Percentiles rank a stretch among this genome's conserved stretches.
These are phyloP conservation scores for Polypedilum pembai DNA, from an alignment of 1,140 invertebrate genomes.

Conservation along the genomic window DNA sequence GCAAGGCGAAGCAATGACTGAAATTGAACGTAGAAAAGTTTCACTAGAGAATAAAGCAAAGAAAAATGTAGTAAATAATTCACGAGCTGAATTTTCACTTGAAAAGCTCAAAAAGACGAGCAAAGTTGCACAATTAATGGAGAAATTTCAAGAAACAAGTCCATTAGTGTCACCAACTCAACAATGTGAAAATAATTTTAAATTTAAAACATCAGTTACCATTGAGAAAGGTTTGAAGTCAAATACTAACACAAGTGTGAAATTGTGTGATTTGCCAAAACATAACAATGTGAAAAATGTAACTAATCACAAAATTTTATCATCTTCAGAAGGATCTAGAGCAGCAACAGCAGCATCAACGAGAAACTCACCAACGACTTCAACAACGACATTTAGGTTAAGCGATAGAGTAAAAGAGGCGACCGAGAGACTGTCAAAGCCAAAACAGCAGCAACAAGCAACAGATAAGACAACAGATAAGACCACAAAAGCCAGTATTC, in stretches of 20 bases:
- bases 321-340: conserved; percentile 30
- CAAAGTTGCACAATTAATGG: conserved; percentile 7
- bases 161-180: not conserved
- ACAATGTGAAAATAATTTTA: not conserved
- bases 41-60: not conserved
- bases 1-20: not conserved
- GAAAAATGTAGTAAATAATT: not conserved
- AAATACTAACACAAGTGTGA: conserved; percentile 2
- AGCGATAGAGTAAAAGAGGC: conserved; percentile 40
- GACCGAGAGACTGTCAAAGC: conserved; percentile 40
- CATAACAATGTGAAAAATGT: not conserved
- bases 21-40: not conserved
- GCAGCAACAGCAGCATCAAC: conserved; percentile 32
- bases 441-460: conserved; percentile 15
- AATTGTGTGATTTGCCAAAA: not conserved
- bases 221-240: conserved; percentile 19
- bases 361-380: conserved; percentile 31
- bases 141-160: not conserved
- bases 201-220: conserved; percentile 8
- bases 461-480: not conserved
- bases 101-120: not conserved
- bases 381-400: conserved; percentile 38
- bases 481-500: conserved; percentile 15
- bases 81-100: not conserved
- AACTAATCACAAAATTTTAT: not conserved